Evolutionary conservation across 2,797 vertebrate species (phyloP).

Genomic region (Ctenochaetus hawaiiensis): DNA sequence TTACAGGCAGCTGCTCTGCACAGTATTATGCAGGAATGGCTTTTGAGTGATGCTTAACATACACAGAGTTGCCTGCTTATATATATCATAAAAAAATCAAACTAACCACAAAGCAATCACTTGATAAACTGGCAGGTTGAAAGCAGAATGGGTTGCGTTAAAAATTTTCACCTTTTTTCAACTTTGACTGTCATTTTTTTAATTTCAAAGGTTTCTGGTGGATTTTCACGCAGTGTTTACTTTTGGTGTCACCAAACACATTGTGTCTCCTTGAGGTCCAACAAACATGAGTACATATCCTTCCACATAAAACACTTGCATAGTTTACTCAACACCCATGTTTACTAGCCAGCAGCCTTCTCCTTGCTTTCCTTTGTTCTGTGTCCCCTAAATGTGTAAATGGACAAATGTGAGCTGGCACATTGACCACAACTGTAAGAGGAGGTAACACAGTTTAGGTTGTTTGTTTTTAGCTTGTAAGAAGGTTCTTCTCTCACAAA

Average conservation of each 20-base stretch:
- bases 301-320: no score
- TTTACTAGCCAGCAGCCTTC: no score
- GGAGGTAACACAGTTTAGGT: background rate
- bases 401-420: background rate
- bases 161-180: background rate
- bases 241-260: no score
- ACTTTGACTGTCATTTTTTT: no score
- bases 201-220: no score
- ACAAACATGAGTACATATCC: no score
- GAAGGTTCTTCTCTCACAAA: background rate
- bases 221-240: no score
- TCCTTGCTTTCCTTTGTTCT: no score
- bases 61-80: conserved; percentile 46
- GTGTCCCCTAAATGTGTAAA: background rate
- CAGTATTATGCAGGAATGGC: conserved; percentile 46
- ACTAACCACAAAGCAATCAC: background rate
- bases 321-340: no score
- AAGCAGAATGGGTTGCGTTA: background rate
- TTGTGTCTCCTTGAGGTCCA: no score
- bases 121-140: conserved; percentile 36
- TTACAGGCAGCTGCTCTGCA: conserved; percentile 61
- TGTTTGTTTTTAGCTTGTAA: background rate
- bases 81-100: background rate
- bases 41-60: conserved; percentile 47
- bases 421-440: background rate